These are phyloP conservation scores for Muscicapa comitata DNA, from an alignment of 2,797 vertebrate genomes.

Conservation along the genomic window DNA sequence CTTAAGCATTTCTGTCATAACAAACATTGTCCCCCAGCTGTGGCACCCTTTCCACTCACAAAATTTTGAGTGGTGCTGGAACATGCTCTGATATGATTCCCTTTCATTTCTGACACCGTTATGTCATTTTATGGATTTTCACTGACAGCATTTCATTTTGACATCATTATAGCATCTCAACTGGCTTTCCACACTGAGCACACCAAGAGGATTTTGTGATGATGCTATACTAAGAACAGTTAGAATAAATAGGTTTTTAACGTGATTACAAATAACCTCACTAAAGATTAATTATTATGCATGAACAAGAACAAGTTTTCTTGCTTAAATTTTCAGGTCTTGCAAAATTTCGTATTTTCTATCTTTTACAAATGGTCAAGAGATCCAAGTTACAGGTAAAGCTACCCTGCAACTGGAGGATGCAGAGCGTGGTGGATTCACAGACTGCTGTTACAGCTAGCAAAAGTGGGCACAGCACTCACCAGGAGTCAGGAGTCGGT, in stretches of 20 bases:
- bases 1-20: constrained; percentile 72
- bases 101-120: constrained; percentile 74
- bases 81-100: constrained; percentile 64
- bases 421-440: not conserved
- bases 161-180: constrained; percentile 66
- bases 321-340: not conserved
- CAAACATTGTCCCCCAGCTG: constrained; percentile 63
- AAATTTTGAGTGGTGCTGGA: constrained; percentile 69
- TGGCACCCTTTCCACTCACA: constrained; percentile 60
- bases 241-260: not conserved
- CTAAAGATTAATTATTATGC: not conserved
- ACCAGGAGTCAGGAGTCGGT: not conserved
- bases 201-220: constrained; percentile 25
- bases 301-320: not conserved
- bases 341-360: not conserved
- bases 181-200: constrained; percentile 45
- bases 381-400: not conserved
- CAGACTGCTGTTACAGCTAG: fast-evolving
- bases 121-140: constrained; percentile 64
- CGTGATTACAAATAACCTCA: not conserved
- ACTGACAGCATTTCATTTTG: constrained; percentile 75
- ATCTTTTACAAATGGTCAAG: not conserved
- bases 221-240: constrained; percentile 47
- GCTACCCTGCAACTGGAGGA: not conserved
- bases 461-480: not conserved